Base-by-base conservation (phyloP, 37 sponge, comb jelly and placozoan species). In the Cliona cf. orientalis region DNA sequence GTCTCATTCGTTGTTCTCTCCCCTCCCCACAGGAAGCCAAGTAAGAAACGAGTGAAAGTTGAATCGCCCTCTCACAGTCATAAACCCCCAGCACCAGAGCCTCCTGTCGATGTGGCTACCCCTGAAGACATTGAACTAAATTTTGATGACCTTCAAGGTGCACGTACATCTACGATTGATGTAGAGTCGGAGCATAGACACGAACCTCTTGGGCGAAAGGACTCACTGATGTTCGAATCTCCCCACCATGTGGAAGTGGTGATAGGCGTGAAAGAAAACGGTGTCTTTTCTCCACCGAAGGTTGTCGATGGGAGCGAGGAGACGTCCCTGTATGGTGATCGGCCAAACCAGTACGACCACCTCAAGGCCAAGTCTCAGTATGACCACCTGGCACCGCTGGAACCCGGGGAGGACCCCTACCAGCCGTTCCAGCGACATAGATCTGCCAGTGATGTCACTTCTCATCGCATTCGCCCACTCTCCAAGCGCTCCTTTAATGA, bases 381-480 rank as follows among this genome's bases (percentile, higher is more conserved):
- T 38, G 76, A 75, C 60, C 76, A 75, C 42, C 38, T 75, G 58
- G 22, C 76, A 0, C 76, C 76, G 2, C 26, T 59, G 2, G 76
- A 59, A 21, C 1, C 56, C 21, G 17, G 37, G 17, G 37, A 42
- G 46, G 71, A 39, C 17, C 2, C 44, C 5, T 6, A 19, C 4
- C n/a, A 9, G 23, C 29, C 45, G 35, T 2, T 5, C 60, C 40
- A 67, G 26, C 31, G 73, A 19, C 28, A 12, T 4, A 39, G 76
- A 1, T 35, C 76, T 26, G 39, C 34, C 37, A 75, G 76, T 57
- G 76, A 75, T 19, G 42, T 75, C 31, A 22, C 73, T 5, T 17
- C 46, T 36, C 69, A 67, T 19, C 37, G 69, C 40, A 67, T 67
- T 17, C 55, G 17, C 55, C 71, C 71, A 3, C 29, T 4, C 4